These are phyloP conservation scores for Pseudopodoces humilis DNA, from an alignment of 2,113 vertebrate genomes.

Conservation along the genomic window DNA sequence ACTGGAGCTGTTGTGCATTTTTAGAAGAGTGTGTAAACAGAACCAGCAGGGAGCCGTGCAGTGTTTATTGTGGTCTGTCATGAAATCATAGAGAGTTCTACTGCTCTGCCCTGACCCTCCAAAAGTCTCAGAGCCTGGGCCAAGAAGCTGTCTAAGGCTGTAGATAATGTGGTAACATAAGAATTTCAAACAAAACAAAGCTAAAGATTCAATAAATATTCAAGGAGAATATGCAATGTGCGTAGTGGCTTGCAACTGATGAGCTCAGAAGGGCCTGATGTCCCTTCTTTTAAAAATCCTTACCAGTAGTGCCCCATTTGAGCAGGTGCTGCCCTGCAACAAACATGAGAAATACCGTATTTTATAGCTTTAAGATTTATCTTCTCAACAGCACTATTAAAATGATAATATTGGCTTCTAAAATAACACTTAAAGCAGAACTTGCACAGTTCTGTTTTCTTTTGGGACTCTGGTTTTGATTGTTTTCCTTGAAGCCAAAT, in stretches of 20 bases:
- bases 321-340: background rate
- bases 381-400: background rate
- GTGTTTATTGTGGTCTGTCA: conserved; percentile 52
- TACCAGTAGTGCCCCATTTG: background rate
- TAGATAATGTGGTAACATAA: conserved; percentile 21
- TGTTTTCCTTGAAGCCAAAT: background rate
- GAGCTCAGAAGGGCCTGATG: background rate
- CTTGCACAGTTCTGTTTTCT: background rate
- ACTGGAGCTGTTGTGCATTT: background rate
- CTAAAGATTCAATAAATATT: background rate
- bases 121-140: conserved; percentile 19
- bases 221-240: background rate
- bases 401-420: background rate
- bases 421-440: background rate
- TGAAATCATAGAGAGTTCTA: conserved; percentile 27
- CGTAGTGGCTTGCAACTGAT: background rate
- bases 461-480: background rate
- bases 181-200: conserved; percentile 30
- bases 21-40: conserved; percentile 30
- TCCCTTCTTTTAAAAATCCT: background rate
- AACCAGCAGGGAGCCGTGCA: conserved; percentile 7
- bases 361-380: background rate
- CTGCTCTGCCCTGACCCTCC: background rate
- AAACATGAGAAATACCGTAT: background rate
- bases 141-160: conserved; percentile 45